Evolutionary conservation across 2,113 vertebrate species (phyloP).

Genomic region (Pangasianodon hypophthalmus): DNA sequence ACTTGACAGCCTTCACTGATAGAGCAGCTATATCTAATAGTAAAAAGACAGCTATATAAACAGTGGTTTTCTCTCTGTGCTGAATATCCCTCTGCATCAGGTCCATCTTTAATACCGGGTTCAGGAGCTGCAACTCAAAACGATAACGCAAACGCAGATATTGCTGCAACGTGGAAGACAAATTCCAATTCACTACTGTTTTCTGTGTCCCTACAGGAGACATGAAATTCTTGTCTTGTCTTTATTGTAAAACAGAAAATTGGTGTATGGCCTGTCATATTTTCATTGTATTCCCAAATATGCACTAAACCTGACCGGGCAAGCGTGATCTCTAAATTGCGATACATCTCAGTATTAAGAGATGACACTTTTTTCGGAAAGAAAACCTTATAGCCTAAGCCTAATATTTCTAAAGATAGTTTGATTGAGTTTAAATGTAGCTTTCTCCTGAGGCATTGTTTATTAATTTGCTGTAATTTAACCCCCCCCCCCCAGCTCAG

Average conservation of each 20-base stretch:
- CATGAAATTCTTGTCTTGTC: constrained; percentile 71
- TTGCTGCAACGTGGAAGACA: constrained; percentile 67
- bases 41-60: constrained; percentile 45
- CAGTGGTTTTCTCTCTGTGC: constrained; percentile 43
- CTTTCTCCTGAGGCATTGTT: constrained; percentile 66
- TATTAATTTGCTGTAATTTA: constrained; percentile 71
- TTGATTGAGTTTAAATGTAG: constrained; percentile 61
- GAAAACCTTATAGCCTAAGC: constrained; percentile 56
- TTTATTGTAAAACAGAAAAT: constrained; percentile 73
- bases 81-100: constrained; percentile 55
- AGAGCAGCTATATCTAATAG: constrained; percentile 28
- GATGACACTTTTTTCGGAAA: constrained; percentile 49
- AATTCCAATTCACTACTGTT: constrained; percentile 74
- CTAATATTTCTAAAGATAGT: constrained; percentile 66
- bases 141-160: constrained; percentile 70
- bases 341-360: constrained; percentile 62
- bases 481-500: constrained; percentile 52
- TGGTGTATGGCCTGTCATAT: constrained; percentile 61
- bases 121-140: constrained; percentile 62
- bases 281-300: constrained; percentile 51
- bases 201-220: constrained; percentile 69
- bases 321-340: constrained; percentile 44
- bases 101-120: constrained; percentile 65
- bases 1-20: neutral
- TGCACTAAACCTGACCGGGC: constrained; percentile 44